phyloP scores from a whole-genome alignment of 2,797 vertebrate species.

The Mallotus villosus region DNA sequence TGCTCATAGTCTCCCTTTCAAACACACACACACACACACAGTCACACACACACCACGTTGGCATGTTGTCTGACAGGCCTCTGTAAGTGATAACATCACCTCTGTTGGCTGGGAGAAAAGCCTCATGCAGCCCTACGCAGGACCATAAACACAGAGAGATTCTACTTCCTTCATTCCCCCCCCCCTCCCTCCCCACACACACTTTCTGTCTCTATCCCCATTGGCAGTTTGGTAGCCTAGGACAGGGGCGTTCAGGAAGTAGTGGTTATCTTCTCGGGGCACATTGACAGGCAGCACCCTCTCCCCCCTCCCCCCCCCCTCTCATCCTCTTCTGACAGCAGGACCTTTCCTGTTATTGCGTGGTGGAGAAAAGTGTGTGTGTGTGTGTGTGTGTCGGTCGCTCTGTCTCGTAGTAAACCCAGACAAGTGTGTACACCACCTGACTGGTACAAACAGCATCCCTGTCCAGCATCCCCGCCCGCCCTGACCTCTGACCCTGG shows the following conservation, averaged over 20 bases:
- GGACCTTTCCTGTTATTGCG: slow-evolving; percentile 71
- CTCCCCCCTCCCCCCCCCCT: slow-evolving; percentile 46
- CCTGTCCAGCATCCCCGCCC: not conserved
- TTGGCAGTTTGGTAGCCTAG: slow-evolving; percentile 42
- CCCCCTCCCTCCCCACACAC: not conserved
- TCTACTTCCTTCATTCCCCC: too few species aligned
- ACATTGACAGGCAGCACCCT: slow-evolving; percentile 70
- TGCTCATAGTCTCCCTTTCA: slow-evolving; percentile 34
- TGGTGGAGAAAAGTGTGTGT: slow-evolving; percentile 13
- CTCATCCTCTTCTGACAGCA: slow-evolving; percentile 64
- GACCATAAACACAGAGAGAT: too few species aligned
- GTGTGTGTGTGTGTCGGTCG: not conserved
- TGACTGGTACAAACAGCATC: not conserved
- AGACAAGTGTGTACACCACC: not conserved
- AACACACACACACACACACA: not conserved
- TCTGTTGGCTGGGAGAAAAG: not conserved
- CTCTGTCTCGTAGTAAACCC: not conserved
- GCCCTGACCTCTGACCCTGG: not conserved
- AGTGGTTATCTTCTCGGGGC: slow-evolving; percentile 67
- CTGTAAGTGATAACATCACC: not conserved
- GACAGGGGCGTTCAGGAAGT: slow-evolving; percentile 63
- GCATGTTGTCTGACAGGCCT: not conserved
- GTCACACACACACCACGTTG: not conserved
- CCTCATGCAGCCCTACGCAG: too few species aligned
- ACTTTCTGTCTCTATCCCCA: slow-evolving; percentile 11